phyloP scores from a whole-genome alignment of 2,797 vertebrate genomes.

The Eutrigla gurnardus region DNA sequence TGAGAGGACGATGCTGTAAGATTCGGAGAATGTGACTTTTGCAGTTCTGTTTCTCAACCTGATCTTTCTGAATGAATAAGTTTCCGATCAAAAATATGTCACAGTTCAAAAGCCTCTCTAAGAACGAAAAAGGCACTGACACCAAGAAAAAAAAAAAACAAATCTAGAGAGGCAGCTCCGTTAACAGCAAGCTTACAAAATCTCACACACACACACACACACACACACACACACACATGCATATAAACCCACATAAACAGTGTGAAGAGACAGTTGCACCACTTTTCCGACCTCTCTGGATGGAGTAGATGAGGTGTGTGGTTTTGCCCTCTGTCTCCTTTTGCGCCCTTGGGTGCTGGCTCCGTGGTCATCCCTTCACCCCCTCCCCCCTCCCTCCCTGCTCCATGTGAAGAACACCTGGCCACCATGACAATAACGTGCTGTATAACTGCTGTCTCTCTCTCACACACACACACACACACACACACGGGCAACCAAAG shows the following conservation, averaged over 20 bases:
- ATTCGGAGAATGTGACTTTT: constrained; percentile 71
- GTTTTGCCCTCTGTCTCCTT: constrained; percentile 53
- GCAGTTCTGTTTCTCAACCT: constrained; percentile 39
- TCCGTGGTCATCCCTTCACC: constrained; percentile 72
- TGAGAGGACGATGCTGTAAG: constrained; percentile 64
- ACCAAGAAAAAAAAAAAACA: constrained; percentile 65
- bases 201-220: constrained; percentile 29
- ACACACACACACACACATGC: constrained; percentile 12
- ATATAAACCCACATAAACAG: constrained; percentile 47
- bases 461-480: not conserved
- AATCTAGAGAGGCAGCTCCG: constrained; percentile 37
- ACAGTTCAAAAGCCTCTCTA: constrained; percentile 79
- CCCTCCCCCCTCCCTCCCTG: constrained; percentile 18
- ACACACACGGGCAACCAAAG: constrained; percentile 19
- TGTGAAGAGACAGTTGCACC: constrained; percentile 71
- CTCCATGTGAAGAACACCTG: constrained; percentile 28
- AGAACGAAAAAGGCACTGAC: constrained; percentile 68
- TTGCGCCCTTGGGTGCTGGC: constrained; percentile 21
- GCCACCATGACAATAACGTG: constrained; percentile 38
- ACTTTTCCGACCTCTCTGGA: constrained; percentile 69
- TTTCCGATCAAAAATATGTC: constrained; percentile 53
- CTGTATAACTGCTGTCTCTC: constrained; percentile 26
- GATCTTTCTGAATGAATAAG: constrained; percentile 78
- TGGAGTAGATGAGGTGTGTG: constrained; percentile 57
- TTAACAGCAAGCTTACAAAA: not conserved